phyloP scores from a whole-genome alignment of 2,888 invertebrate genomes.

The Xiphydria camelus region DNA sequence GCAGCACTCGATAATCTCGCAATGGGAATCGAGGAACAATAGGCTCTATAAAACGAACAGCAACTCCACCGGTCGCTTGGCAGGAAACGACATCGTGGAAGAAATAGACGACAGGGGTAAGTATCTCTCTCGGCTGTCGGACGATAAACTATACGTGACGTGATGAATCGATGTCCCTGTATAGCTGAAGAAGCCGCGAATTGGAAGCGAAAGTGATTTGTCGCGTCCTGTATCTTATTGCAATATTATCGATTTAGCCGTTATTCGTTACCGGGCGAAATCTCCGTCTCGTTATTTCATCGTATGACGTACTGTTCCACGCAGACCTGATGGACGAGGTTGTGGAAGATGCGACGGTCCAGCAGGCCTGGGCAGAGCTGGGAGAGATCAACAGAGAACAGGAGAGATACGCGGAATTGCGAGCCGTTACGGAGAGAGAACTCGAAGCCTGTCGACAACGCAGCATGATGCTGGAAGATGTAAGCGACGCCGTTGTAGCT shows the following conservation, averaged over 20 bases:
- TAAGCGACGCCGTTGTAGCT: no score
- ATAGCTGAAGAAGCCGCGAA: no score
- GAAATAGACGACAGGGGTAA: slow-evolving; percentile 41
- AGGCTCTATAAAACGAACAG: slow-evolving; percentile 68
- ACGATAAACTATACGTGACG: no score
- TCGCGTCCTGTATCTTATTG: no score
- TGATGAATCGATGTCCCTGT: no score
- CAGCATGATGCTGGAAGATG: slow-evolving; percentile 83
- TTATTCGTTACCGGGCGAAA: background rate
- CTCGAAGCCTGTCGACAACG: slow-evolving; percentile 77
- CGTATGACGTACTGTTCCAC: background rate
- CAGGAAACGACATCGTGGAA: slow-evolving; percentile 33
- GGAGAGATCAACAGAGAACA: slow-evolving; percentile 85
- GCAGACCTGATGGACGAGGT: slow-evolving; percentile 47
- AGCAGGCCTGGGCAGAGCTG: slow-evolving; percentile 82
- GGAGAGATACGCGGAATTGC: slow-evolving; percentile 75
- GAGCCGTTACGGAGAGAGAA: slow-evolving; percentile 78
- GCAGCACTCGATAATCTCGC: slow-evolving; percentile 84
- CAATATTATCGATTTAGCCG: no score
- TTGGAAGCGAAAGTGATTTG: no score
- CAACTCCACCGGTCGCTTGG: slow-evolving; percentile 54
- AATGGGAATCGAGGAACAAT: slow-evolving; percentile 86
- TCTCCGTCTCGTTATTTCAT: background rate
- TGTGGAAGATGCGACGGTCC: slow-evolving; percentile 71
- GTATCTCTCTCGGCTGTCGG: no score